Percentiles rank a stretch among this genome's conserved stretches.
These are phyloP conservation scores for Cyphomyrus plagiostoma DNA, from an alignment of 2,113 vertebrate genomes.

Conservation along the genomic window DNA sequence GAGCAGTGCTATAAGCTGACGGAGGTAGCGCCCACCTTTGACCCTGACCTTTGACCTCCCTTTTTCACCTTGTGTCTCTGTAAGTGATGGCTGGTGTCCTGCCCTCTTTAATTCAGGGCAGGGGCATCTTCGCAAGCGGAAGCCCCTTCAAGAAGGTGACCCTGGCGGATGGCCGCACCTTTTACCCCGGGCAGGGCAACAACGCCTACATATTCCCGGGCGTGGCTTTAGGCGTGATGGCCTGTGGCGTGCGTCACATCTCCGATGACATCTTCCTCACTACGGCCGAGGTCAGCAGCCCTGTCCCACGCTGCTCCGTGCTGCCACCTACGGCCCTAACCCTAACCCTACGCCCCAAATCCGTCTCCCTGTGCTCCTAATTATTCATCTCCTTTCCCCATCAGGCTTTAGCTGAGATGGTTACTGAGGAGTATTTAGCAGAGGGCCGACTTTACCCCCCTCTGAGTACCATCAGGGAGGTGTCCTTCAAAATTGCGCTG, in stretches of 20 bases:
- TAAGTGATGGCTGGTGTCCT: not conserved
- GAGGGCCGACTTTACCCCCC: constrained; percentile 93
- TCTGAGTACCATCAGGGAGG: constrained; percentile 80
- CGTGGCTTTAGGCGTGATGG: constrained; percentile 82
- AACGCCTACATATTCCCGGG: constrained; percentile 95
- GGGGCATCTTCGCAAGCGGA: constrained; percentile 90
- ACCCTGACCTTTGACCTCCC: not conserved
- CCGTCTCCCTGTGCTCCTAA: not conserved
- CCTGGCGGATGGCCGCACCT: constrained; percentile 75
- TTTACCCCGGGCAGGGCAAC: constrained; percentile 93
- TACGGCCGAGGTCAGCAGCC: constrained; percentile 76
- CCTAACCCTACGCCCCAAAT: not conserved
- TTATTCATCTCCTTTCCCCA: constrained; percentile 20
- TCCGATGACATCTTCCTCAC: constrained; percentile 89
- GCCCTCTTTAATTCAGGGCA: constrained; percentile 61
- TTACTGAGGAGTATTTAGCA: constrained; percentile 82
- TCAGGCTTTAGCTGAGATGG: constrained; percentile 80
- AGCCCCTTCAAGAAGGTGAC: constrained; percentile 87
- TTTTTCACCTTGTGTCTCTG: not conserved
- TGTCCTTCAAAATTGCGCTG: constrained; percentile 89
- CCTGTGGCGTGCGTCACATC: constrained; percentile 83
- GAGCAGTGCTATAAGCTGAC: constrained; percentile 91
- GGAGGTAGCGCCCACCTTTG: constrained; percentile 56
- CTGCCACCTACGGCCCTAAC: not conserved
- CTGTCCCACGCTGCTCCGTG: not conserved